phyloP scores from a whole-genome alignment of 2,113 vertebrate species.

The Oreochromis spilurus region DNA sequence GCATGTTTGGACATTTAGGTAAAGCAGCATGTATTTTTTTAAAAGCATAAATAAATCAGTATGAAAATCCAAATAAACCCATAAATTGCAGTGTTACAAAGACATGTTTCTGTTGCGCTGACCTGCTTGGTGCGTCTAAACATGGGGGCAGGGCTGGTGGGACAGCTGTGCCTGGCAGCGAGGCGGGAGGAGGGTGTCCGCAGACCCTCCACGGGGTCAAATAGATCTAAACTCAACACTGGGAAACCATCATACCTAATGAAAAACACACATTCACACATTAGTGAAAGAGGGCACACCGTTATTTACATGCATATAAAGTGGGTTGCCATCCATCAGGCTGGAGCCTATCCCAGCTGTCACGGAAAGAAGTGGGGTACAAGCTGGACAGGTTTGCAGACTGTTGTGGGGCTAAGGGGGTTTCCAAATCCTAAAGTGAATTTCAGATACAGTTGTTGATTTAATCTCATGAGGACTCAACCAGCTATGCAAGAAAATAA shows the following conservation, averaged over 20 bases:
- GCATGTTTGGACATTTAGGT: not conserved
- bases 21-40: not conserved
- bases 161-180: constrained; percentile 82
- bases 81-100: not conserved
- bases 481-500: not conserved
- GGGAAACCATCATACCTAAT: constrained; percentile 92
- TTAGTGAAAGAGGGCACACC: not conserved
- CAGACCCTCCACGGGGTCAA: constrained; percentile 84
- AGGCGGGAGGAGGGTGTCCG: constrained; percentile 74
- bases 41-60: not conserved
- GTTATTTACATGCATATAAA: not conserved
- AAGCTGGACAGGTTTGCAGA: no score
- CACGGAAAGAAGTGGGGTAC: no score
- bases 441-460: not conserved
- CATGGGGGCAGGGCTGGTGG: constrained; percentile 90
- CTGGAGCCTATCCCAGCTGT: not conserved
- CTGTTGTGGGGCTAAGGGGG: no score
- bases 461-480: not conserved
- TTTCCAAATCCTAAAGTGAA: not conserved
- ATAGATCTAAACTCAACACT: constrained; percentile 85
- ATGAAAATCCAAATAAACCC: not conserved
- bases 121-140: constrained; percentile 98
- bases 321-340: not conserved
- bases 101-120: not conserved
- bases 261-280: constrained; percentile 9